These are phyloP conservation scores for Polyergus mexicanus DNA, from an alignment of 1,140 invertebrate species.

Conservation along the genomic window DNA sequence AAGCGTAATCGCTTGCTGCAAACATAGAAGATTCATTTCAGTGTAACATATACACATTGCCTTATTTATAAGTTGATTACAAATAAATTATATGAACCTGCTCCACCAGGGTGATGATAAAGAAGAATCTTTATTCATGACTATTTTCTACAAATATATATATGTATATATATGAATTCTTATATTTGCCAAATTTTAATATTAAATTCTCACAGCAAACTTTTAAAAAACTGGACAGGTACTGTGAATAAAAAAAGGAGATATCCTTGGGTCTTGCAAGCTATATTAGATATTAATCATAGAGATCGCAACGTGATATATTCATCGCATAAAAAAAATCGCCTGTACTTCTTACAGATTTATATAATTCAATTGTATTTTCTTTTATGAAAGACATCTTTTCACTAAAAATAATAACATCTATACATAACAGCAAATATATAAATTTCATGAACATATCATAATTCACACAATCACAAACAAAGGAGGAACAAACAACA, in stretches of 20 bases:
- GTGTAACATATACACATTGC: not conserved
- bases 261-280: not conserved
- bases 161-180: not conserved
- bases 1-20: constrained; percentile 81
- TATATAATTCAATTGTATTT: too few relatives aligned
- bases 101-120: constrained; percentile 48
- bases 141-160: not conserved
- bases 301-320: not conserved
- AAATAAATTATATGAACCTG: constrained; percentile 61
- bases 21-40: constrained; percentile 26
- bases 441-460: not conserved
- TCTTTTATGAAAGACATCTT: too few relatives aligned
- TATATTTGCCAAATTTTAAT: not conserved
- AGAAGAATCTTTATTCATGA: constrained; percentile 44
- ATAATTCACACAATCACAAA: not conserved
- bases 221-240: constrained; percentile 23
- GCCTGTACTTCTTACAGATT: not conserved
- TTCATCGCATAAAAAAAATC: not conserved
- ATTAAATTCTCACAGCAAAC: not conserved
- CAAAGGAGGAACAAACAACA: not conserved
- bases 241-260: not conserved
- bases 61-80: not conserved
- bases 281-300: not conserved
- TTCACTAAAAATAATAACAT: not conserved
- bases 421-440: not conserved